These are phyloP conservation scores for Eclectus roratus DNA, from an alignment of 2,113 vertebrate species.

Conservation along the genomic window DNA sequence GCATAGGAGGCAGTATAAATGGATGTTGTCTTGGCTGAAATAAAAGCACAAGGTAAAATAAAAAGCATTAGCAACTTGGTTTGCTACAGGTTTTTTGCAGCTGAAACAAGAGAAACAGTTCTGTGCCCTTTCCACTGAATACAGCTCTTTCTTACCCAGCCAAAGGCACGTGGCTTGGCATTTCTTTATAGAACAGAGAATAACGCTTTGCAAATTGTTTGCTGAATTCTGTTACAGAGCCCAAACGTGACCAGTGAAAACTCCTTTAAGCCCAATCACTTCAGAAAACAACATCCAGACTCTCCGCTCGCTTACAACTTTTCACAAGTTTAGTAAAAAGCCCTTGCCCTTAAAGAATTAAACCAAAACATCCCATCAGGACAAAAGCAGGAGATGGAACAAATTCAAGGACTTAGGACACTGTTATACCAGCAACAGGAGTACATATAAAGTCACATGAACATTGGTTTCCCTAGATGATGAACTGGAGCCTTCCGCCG, in stretches of 20 bases:
- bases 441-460: neutral
- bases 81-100: neutral
- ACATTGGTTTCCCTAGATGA: neutral
- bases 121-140: neutral
- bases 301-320: neutral
- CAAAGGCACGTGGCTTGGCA: neutral
- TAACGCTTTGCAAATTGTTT: neutral
- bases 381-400: neutral
- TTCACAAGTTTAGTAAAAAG: neutral
- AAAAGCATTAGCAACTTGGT: neutral
- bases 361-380: neutral
- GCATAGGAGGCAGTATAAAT: conserved; percentile 89
- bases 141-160: neutral
- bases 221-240: neutral
- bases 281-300: neutral
- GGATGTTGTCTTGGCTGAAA: conserved; percentile 90
- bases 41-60: conserved; percentile 17
- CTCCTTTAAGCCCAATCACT: neutral
- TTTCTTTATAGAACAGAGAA: neutral
- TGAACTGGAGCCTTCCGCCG: neutral
- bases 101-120: neutral
- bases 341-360: neutral
- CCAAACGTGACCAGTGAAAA: neutral
- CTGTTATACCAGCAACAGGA: neutral
- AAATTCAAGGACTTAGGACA: neutral